These are phyloP conservation scores for Diorhabda elongata DNA, from an alignment of 1,140 invertebrate genomes.

Conservation along the genomic window DNA sequence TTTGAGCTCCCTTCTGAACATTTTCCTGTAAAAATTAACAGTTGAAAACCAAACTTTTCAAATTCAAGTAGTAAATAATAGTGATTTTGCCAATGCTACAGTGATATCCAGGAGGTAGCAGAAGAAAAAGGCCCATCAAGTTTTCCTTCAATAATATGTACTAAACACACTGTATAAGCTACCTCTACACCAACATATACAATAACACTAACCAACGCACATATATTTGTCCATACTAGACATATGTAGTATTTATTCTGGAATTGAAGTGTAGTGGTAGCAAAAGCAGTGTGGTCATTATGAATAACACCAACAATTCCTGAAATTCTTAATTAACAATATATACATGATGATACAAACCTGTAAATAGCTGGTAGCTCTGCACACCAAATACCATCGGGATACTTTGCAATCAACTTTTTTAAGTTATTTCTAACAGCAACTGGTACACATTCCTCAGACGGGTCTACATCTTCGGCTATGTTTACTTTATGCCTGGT, in stretches of 20 bases:
- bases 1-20: slow-evolving; percentile 22
- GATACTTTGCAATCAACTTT: slow-evolving; percentile 23
- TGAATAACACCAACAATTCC: too few species aligned
- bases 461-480: background rate
- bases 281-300: too few species aligned
- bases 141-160: background rate
- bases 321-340: too few species aligned
- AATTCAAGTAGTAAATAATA: background rate
- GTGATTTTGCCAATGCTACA: background rate
- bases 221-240: background rate
- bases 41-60: too few species aligned
- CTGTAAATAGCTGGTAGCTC: slow-evolving; percentile 22
- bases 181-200: background rate
- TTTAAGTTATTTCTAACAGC: slow-evolving; percentile 24
- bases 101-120: background rate
- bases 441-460: slow-evolving; percentile 11
- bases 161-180: background rate
- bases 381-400: slow-evolving; percentile 25
- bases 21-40: slow-evolving; percentile 15
- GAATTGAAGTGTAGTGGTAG: too few species aligned
- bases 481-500: too few species aligned
- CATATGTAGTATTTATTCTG: too few species aligned
- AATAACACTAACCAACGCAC: background rate
- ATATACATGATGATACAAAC: slow-evolving; percentile 11
- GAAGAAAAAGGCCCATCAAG: background rate